These are phyloP conservation scores for Lepidurus couesii DNA, from an alignment of 1,140 invertebrate species.

Conservation along the genomic window DNA sequence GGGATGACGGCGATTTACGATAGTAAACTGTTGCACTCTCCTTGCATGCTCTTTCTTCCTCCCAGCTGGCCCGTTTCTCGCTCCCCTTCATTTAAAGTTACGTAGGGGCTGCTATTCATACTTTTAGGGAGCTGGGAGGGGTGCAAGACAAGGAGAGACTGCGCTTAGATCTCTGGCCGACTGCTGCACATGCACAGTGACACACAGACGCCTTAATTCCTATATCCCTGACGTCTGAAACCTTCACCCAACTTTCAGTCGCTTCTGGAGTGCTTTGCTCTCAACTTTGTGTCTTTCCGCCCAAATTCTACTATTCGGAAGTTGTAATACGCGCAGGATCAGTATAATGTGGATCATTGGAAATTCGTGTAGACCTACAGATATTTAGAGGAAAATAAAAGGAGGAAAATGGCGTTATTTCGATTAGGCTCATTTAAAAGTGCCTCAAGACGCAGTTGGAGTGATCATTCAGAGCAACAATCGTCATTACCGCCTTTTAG, in stretches of 20 bases:
- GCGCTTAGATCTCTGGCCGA: neutral
- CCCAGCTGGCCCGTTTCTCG: neutral
- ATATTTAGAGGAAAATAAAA: neutral
- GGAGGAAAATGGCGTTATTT: conserved; percentile 1
- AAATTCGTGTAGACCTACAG: neutral
- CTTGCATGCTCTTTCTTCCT: neutral
- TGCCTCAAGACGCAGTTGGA: conserved; percentile 13
- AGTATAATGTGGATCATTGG: neutral
- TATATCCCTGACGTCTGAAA: neutral
- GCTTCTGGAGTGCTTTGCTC: neutral
- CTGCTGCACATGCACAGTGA: conserved; percentile 16
- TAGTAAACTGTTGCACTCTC: conserved; percentile 9
- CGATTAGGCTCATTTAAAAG: neutral
- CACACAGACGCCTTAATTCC: neutral
- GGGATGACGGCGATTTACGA: neutral
- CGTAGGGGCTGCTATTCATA: neutral
- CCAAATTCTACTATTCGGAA: neutral
- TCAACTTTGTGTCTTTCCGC: neutral
- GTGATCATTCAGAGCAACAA: neutral
- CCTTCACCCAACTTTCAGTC: neutral
- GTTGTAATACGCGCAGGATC: neutral
- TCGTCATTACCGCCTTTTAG: conserved; percentile 7
- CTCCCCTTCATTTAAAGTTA: neutral
- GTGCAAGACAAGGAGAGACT: neutral
- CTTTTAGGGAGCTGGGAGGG: neutral